Base-by-base conservation (phyloP, 1,140 invertebrate genomes). In the Ericerus pela region DNA sequence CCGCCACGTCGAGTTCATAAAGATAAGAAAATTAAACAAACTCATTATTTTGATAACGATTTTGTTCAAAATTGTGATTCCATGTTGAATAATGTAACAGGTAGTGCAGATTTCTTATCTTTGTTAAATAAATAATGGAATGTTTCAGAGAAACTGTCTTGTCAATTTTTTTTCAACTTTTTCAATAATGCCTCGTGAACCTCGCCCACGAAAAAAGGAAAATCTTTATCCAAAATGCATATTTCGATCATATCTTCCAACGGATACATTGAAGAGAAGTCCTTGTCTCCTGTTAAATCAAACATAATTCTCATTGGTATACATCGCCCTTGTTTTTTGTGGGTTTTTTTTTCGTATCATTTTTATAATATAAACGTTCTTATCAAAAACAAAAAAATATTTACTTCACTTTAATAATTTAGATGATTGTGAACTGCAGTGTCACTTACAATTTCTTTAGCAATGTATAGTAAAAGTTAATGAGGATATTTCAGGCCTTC, bases 1-100 rank as follows among this genome's bases (percentile, higher is more conserved):
- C 64, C 76, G 11, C 77, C 75, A 1, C 72, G 37, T 20, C 37
- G 54, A 5, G 37, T 53, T 30, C 57, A n/a, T 33, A n/a, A 10
- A n/a, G n/a, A 47, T 12, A 47, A 47, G 2, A 20, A 24, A 24
- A 18, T 24, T 22, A 16, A 24, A 24, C 20, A 24, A 12, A 47
- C 22, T 33, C 30, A 33, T 10, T 33, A 24, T 47, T 47, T 47
- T 10, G 16, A 47, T 8, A 24, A 14, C 3, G 20, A 22, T 20
- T 47, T 47, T 47, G 2, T 47, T 22, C 22, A 47, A 2, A 22
- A 47, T 24, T 47, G 41, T 16, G 20, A 47, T 22, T 24, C 2
- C 4, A 3, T 47, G 3, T 47, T 47, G 14, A 47, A 47, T 24
- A 47, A 41, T 41, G 5, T 18, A 8, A 16, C 14, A 41, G n/a